These are phyloP conservation scores for Drosophila insularis DNA, from an alignment of 1,140 invertebrate species.

Conservation along the genomic window DNA sequence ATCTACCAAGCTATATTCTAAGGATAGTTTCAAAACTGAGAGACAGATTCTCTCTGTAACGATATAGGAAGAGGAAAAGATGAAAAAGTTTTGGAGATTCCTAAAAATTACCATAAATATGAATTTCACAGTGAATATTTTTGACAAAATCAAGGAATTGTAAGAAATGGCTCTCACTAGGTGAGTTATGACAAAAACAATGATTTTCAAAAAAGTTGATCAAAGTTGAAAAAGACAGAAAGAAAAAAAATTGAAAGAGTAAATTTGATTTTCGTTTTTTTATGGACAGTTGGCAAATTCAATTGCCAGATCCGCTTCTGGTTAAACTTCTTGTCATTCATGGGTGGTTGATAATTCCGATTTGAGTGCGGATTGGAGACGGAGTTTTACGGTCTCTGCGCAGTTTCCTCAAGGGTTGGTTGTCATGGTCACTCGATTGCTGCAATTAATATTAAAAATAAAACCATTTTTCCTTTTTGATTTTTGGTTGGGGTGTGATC, in stretches of 20 bases:
- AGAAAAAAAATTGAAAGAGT: background rate
- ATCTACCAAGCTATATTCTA: too few relatives aligned
- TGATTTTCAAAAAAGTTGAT: too few relatives aligned
- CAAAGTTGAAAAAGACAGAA: too few relatives aligned
- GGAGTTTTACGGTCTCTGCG: constrained; percentile 10
- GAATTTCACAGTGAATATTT: too few relatives aligned
- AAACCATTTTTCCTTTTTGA: constrained; percentile 50
- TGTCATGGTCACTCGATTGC: constrained; percentile 75
- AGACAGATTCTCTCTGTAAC: too few relatives aligned
- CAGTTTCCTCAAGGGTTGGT: constrained; percentile 64
- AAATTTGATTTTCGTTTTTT: constrained; percentile 15
- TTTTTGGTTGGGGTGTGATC: constrained; percentile 37
- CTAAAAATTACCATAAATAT: background rate
- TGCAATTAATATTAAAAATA: constrained; percentile 80
- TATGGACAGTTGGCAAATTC: constrained; percentile 56
- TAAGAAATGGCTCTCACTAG: too few relatives aligned
- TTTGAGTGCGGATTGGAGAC: constrained; percentile 31
- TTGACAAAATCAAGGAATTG: too few relatives aligned
- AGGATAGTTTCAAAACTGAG: too few relatives aligned
- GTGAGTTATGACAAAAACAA: too few relatives aligned
- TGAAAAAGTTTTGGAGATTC: background rate
- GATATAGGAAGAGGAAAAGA: background rate
- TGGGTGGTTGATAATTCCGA: constrained; percentile 48
- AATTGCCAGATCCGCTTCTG: constrained; percentile 67
- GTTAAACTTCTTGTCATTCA: constrained; percentile 28